Evolutionary conservation across 2,888 invertebrate species (phyloP).

Genomic region (Germaria angustata): DNA sequence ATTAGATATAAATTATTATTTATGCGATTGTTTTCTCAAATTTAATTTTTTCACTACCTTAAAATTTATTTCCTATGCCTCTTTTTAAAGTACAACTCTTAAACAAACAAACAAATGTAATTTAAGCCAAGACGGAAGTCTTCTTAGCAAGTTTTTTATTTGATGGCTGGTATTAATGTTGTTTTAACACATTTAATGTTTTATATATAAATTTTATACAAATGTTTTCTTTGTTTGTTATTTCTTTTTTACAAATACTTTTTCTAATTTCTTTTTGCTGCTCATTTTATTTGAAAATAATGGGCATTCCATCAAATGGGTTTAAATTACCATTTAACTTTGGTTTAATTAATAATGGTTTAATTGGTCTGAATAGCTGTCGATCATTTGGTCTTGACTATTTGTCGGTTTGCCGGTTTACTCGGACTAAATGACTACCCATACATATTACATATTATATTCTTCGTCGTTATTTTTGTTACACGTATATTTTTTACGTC

Average conservation of each 20-base stretch:
- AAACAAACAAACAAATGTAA: conserved; percentile 39
- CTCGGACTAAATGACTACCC: too few species aligned
- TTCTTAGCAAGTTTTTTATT: conserved; percentile 38
- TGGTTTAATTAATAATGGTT: conserved; percentile 49
- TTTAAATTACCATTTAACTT: conserved; percentile 56
- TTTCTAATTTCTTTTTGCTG: conserved; percentile 6
- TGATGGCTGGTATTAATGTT: conserved; percentile 35
- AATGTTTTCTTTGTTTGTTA: neutral
- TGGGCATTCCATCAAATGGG: conserved; percentile 30
- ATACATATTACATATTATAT: too few species aligned
- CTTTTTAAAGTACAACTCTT: conserved; percentile 22
- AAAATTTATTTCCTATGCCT: conserved; percentile 16
- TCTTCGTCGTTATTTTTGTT: neutral
- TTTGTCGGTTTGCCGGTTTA: neutral
- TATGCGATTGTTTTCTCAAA: neutral
- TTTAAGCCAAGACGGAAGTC: conserved; percentile 65
- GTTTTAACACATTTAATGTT: conserved; percentile 48
- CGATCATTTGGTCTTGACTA: neutral
- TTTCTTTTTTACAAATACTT: neutral
- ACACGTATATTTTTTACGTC: neutral
- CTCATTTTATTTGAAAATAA: neutral
- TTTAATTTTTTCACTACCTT: neutral
- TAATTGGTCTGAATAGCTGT: conserved; percentile 31
- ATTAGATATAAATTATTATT: neutral
- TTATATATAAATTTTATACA: neutral